These are phyloP conservation scores for Volucella zonaria DNA, from an alignment of 2,888 invertebrate species.

Conservation along the genomic window DNA sequence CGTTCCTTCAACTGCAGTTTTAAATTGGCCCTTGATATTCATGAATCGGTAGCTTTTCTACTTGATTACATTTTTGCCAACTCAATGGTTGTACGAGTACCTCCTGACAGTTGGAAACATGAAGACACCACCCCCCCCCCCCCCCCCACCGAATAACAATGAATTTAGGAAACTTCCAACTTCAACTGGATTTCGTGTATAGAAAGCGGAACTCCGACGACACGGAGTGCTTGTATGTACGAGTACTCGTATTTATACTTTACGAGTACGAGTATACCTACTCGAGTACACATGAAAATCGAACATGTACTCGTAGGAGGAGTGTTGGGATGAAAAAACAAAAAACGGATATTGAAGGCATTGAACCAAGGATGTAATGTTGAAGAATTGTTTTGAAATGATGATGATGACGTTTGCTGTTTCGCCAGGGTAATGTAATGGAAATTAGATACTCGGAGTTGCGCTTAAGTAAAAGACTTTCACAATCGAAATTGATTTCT, in stretches of 20 bases:
- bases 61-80: conserved; percentile 70
- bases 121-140: not conserved
- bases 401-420: conserved; percentile 13
- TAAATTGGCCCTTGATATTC: conserved; percentile 72
- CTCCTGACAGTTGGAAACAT: conserved; percentile 25
- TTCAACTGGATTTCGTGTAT: conserved; percentile 32
- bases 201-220: not conserved
- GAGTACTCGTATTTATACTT: conserved; percentile 10
- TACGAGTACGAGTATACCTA: not conserved
- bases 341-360: conserved; percentile 18
- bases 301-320: not conserved
- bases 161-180: conserved; percentile 54
- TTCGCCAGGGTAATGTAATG: conserved; percentile 10
- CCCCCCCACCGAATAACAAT: conserved; percentile 32
- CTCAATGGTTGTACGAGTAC: conserved; percentile 40
- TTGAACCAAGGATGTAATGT: conserved; percentile 13
- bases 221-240: not conserved
- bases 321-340: not conserved
- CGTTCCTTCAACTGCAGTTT: conserved; percentile 59
- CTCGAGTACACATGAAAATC: not conserved
- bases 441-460: not conserved
- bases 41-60: conserved; percentile 71
- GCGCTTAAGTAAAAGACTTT: not conserved
- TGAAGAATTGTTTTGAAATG: conserved; percentile 34
- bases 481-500: too few relatives aligned